Percentiles rank a stretch among this genome's conserved stretches.
These are phyloP conservation scores for Engraulis encrasicolus DNA, from an alignment of 2,113 vertebrate species.

Conservation along the genomic window DNA sequence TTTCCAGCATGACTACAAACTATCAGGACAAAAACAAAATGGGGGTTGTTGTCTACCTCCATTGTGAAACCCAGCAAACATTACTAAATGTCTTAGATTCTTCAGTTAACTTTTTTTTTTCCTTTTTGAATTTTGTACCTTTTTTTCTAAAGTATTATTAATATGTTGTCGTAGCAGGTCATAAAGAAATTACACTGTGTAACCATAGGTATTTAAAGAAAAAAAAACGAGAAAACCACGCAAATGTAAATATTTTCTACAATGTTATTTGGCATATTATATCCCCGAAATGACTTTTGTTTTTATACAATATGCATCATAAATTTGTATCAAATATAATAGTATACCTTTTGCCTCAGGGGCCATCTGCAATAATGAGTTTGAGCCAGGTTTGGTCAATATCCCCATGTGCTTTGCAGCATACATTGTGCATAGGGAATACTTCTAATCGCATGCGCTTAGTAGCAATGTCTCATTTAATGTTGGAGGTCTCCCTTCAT, in stretches of 20 bases:
- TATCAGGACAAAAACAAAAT: slow-evolving; percentile 50
- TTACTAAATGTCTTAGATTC: slow-evolving; percentile 35
- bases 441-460: neutral
- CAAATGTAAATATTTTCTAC: slow-evolving; percentile 66
- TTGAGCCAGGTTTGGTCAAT: slow-evolving; percentile 69
- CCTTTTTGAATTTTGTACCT: slow-evolving; percentile 43
- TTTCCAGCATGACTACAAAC: slow-evolving; percentile 66
- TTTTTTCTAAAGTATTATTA: slow-evolving; percentile 62
- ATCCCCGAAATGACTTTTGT: slow-evolving; percentile 63
- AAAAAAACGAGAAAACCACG: slow-evolving; percentile 63
- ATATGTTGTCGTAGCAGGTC: slow-evolving; percentile 64
- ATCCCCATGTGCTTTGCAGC: slow-evolving; percentile 49
- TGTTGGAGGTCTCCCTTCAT: neutral
- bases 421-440: neutral
- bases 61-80: slow-evolving; percentile 48
- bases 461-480: neutral
- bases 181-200: slow-evolving; percentile 63
- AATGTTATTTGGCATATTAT: slow-evolving; percentile 64
- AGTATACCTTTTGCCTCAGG: slow-evolving; percentile 66
- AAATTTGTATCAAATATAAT: slow-evolving; percentile 69
- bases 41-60: slow-evolving; percentile 57
- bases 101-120: slow-evolving; percentile 51
- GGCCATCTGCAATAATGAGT: slow-evolving; percentile 65
- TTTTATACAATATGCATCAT: slow-evolving; percentile 59
- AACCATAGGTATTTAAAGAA: slow-evolving; percentile 62